Evolutionary conservation across 2,888 invertebrate species (phyloP), one percentile per base, ranked within the genome.

Genomic region (Flabesymbios commensalis): DNA sequence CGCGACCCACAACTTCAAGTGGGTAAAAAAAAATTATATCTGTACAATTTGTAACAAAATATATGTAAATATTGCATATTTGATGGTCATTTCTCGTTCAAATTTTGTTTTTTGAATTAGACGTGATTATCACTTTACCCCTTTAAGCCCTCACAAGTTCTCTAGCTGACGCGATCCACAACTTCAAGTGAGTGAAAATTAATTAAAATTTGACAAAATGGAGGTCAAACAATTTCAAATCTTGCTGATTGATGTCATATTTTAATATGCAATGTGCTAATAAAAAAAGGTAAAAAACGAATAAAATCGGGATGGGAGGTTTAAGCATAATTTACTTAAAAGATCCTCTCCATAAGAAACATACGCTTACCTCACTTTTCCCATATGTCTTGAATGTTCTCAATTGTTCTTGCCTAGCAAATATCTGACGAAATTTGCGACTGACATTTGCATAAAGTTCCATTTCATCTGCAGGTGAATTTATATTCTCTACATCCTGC

Each of bases 401-500:
- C 73, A 79, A 74, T 49, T 74, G 72, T 64, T 83, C 83, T 63
- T 82, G 82, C 29, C 77, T 70, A 36, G 64, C 58, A 67, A 80
- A 82, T 10, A 77, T 60, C 17, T 73, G 69, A 53, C 74, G 73
- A 63, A 81, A 82, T 60, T 75, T 78, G 26, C 78, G 67, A 63
- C 76, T 77, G 7, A 81, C 75, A 2, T 72, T 72, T 14, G 78
- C 78, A 70, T 76, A 83, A 64, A 83, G 71, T 61, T 81, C 82
- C 81, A 82, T 82, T 68, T 83, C 82, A 65, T 83, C 81, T 3
- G 79, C 78, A 24, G 75, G 71, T 53, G 70, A 74, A 29, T 66
- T 63, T 26, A 59, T 32, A 3, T 55, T 26, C 5, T 59, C 53
- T 19, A 59, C 32, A 43, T 59, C 26, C 58, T 58, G 24, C 3